A percentile compares a stretch with the other conserved stretches of the same genome.
Evolutionary conservation across 2,113 vertebrate species (phyloP).

Genomic region (Heterotis niloticus): DNA sequence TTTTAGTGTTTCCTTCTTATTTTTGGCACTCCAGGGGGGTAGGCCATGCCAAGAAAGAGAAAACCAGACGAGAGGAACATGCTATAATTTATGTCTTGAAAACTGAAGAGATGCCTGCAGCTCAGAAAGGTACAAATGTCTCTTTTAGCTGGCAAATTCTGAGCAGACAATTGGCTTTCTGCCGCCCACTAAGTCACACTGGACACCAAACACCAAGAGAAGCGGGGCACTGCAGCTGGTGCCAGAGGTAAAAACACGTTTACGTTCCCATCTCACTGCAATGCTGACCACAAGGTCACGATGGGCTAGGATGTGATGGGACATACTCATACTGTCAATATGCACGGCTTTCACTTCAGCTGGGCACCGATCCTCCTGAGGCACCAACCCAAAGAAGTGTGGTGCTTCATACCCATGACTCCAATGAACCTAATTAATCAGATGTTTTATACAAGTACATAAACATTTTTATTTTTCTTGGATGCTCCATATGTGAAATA

Average conservation of each 20-base stretch:
- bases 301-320: constrained; percentile 6
- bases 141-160: constrained; percentile 38
- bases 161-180: constrained; percentile 37
- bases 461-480: not conserved
- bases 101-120: constrained; percentile 53
- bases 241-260: constrained; percentile 29
- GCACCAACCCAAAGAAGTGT: not conserved
- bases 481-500: no score
- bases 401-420: not conserved
- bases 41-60: constrained; percentile 53
- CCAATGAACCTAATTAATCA: not conserved
- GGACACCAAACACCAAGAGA: constrained; percentile 30
- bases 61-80: constrained; percentile 58
- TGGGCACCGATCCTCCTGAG: not conserved
- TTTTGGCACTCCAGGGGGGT: constrained; percentile 52
- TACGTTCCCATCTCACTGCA: constrained; percentile 30
- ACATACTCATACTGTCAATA: constrained; percentile 26
- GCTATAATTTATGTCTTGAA: constrained; percentile 58
- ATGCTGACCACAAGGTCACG: constrained; percentile 20
- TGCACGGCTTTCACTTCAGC: constrained; percentile 26
- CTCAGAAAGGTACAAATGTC: constrained; percentile 45
- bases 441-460: not conserved
- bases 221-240: constrained; percentile 25
- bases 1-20: constrained; percentile 57
- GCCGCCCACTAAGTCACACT: constrained; percentile 14